phyloP scores from a whole-genome alignment of 1,140 invertebrate species.

The Stegodyphus dumicola region DNA sequence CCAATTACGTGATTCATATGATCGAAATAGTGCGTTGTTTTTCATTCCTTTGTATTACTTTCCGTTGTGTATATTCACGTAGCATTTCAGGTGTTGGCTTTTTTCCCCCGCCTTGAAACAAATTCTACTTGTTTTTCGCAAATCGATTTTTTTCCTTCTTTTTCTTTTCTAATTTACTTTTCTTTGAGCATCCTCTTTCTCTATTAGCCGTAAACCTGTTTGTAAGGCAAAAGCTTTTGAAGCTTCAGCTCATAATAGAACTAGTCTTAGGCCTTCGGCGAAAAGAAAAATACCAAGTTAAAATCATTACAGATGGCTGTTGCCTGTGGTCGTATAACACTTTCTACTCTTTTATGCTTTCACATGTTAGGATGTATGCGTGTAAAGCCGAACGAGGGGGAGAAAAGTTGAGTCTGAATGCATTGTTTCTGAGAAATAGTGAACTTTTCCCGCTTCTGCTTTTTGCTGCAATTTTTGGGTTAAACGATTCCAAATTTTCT shows the following conservation, averaged over 20 bases:
- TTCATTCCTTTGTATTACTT: too few relatives aligned
- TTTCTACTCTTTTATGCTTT: conserved; percentile 13
- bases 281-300: conserved; percentile 22
- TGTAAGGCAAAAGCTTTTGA: background rate
- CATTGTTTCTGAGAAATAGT: background rate
- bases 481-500: conserved; percentile 7
- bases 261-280: conserved; percentile 19
- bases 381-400: background rate
- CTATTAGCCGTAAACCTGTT: conserved; percentile 37
- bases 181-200: conserved; percentile 9
- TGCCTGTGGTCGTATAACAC: conserved; percentile 34
- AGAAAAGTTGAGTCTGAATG: background rate
- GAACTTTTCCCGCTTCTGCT: background rate
- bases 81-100: too few relatives aligned
- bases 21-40: too few relatives aligned
- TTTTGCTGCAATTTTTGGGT: background rate
- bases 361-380: conserved; percentile 8
- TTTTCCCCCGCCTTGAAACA: background rate
- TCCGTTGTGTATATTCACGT: too few relatives aligned
- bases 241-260: conserved; percentile 21
- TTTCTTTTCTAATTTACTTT: conserved; percentile 3
- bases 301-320: conserved; percentile 29
- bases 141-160: conserved; percentile 18
- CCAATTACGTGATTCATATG: too few relatives aligned
- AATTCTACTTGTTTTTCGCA: background rate